Evolutionary conservation across 1,140 invertebrate genomes (phyloP).

Genomic region (Calycopis cecrops): DNA sequence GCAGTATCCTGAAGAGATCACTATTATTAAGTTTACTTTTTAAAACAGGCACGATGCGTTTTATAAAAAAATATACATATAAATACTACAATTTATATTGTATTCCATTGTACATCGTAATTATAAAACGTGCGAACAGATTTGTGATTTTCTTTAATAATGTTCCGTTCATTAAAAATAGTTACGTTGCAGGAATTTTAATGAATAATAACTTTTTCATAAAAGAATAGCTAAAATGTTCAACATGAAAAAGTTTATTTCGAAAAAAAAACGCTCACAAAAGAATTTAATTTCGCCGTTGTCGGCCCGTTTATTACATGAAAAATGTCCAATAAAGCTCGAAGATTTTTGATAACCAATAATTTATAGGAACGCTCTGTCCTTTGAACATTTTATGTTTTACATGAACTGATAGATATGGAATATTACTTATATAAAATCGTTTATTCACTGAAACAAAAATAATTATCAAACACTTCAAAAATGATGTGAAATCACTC

Average conservation of each 20-base stretch:
- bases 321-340: constrained; percentile 42
- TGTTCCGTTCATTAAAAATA: background rate
- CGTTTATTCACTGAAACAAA: background rate
- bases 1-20: too few relatives aligned
- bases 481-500: too few relatives aligned
- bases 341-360: constrained; percentile 35
- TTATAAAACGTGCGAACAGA: background rate
- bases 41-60: too few relatives aligned
- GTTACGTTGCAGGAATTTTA: constrained; percentile 2
- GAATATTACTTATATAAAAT: background rate
- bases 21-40: too few relatives aligned
- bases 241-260: constrained; percentile 24
- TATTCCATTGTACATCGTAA: too few relatives aligned
- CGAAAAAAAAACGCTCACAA: constrained; percentile 31
- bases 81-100: too few relatives aligned
- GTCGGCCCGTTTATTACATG: constrained; percentile 37
- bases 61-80: too few relatives aligned
- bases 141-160: background rate
- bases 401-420: background rate
- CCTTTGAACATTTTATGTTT: background rate
- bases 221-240: constrained; percentile 32
- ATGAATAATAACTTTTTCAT: constrained; percentile 27
- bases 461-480: background rate
- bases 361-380: constrained; percentile 24
- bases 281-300: constrained; percentile 46